Base-by-base conservation (phyloP, 2,113 vertebrate genomes). In the Leptocoma aspasia region DNA sequence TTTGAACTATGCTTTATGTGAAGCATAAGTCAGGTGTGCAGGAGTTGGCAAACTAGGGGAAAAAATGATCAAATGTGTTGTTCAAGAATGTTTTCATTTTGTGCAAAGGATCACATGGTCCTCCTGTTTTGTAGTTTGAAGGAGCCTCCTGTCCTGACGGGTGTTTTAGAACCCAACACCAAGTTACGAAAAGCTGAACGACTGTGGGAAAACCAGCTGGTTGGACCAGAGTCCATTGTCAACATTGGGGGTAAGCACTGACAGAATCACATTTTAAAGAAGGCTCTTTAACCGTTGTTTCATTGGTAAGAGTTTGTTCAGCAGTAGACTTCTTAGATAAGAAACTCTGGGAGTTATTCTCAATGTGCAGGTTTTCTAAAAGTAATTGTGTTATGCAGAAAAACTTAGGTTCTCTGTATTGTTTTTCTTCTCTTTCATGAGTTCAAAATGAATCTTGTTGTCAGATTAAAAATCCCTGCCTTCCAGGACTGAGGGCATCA, bases 161-260 rank as follows among this genome's bases (percentile, higher is more conserved):
- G 98, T 82, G 98, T 97, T 71, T 98, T 99, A 80, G 98, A 99
- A 78, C 98, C 98, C 41, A 99, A 99, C 90, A 92, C 96, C 50
- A 98, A 99, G 93, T 98, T 99, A 57, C 97, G 97, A 19, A 97
- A 99, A 91, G 99, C 98, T 12, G 97, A 99, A 95, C 97, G 98
- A 49, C 94, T 99, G 37, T 99, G 98, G 96, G 98, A 99, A 90
- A 98, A 99, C 81, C 98, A 99, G 66, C 95, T 99, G 77, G 20
- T 97, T 6, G 99, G 99, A 45, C 99, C 99, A 7, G 99, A 99
- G 93, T 99, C 99, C 69, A 98, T 99, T 92, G 97, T 95, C 91
- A 98, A 98, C 96, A 98, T 99, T 27, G 99, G 98, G 90, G 99
- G 99, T 99, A 96, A 97, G 98, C 91, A 93, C 66, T 91, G 54